Percentiles rank a stretch among this genome's conserved stretches.
Evolutionary conservation across 92 coral and sea anemone genomes (phyloP).

Genomic region (Pocillopora grandis): DNA sequence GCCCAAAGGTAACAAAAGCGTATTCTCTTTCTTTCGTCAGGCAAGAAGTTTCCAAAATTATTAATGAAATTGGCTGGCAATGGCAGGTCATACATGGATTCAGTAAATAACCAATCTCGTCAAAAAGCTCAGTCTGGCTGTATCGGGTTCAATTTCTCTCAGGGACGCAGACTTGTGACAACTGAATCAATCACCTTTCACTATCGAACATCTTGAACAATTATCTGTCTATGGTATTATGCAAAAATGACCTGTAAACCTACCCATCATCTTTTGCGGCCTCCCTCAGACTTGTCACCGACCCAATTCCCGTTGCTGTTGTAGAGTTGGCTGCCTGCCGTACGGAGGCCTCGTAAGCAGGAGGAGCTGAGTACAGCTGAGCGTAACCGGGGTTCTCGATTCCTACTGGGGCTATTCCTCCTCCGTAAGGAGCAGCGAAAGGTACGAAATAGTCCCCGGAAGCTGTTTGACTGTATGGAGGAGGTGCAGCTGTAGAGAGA

Average conservation of each 20-base stretch:
- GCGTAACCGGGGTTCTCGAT: slow-evolving; percentile 43
- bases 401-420: slow-evolving; percentile 30
- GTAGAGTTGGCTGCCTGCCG: slow-evolving; percentile 24
- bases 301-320: slow-evolving; percentile 76
- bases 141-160: no score
- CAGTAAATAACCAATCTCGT: no score
- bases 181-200: no score
- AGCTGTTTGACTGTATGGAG: slow-evolving; percentile 70
- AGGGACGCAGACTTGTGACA: no score
- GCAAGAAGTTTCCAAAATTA: no score
- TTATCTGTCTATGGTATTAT: background rate
- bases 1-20: no score
- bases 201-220: no score
- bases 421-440: slow-evolving; percentile 36
- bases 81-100: no score
- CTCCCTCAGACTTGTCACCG: slow-evolving; percentile 72
- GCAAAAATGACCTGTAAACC: background rate
- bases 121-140: no score
- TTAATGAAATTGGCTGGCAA: no score
- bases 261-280: slow-evolving; percentile 61
- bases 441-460: slow-evolving; percentile 42
- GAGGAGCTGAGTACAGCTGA: slow-evolving; percentile 67
- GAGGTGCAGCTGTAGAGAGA: slow-evolving; percentile 58
- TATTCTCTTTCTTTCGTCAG: no score
- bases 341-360: slow-evolving; percentile 58